These are phyloP conservation scores for Neosalanx taihuensis DNA, from an alignment of 2,797 vertebrate species.

Conservation along the genomic window DNA sequence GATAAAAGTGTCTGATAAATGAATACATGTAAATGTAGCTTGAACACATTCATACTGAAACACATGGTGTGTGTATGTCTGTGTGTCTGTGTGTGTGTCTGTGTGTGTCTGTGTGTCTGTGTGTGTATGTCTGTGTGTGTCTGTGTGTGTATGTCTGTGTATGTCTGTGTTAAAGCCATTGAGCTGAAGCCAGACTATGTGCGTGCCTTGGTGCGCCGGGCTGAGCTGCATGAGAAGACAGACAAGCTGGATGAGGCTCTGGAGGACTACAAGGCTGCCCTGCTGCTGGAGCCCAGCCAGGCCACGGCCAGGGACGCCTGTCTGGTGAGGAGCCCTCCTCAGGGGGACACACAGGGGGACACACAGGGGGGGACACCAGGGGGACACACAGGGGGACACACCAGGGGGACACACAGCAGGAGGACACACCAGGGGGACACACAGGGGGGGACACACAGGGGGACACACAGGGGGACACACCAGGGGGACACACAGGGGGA, in stretches of 20 bases:
- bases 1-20: too few relatives aligned
- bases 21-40: too few relatives aligned
- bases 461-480: too few relatives aligned
- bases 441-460: too few relatives aligned
- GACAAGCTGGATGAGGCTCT: constrained; percentile 94
- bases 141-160: constrained; percentile 52
- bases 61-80: constrained; percentile 64
- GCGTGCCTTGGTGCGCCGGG: constrained; percentile 85
- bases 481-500: too few relatives aligned
- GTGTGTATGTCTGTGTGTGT: too few relatives aligned
- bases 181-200: constrained; percentile 87
- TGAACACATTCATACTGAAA: too few relatives aligned
- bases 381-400: too few relatives aligned
- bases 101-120: constrained; percentile 66
- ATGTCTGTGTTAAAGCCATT: constrained; percentile 75
- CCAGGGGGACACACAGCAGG: too few relatives aligned
- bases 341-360: neutral
- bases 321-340: constrained; percentile 72
- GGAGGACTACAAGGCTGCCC: constrained; percentile 86
- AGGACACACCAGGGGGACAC: too few relatives aligned
- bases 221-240: constrained; percentile 90
- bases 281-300: constrained; percentile 82
- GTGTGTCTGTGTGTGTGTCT: too few relatives aligned
- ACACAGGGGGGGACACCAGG: too few relatives aligned
- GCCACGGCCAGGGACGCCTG: constrained; percentile 84